Base-by-base conservation (phyloP, 2,113 vertebrate genomes). In the Tragulus kanchil region DNA sequence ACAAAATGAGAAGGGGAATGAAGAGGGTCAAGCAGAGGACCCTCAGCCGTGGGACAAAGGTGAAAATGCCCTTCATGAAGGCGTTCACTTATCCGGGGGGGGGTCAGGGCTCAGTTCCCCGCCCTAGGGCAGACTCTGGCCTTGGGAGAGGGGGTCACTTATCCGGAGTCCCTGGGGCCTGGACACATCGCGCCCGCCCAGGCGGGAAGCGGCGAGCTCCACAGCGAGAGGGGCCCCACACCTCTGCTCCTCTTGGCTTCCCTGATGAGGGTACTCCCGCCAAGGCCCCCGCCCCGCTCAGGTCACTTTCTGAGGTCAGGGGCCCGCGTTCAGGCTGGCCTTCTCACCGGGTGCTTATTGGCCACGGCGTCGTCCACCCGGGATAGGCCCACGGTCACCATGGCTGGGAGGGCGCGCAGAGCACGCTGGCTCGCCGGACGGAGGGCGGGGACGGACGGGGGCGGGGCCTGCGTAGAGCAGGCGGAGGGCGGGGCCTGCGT, bases 21-120 rank as follows among this genome's bases (percentile, higher is more conserved):
- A 16, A 13, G 16, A 36, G 58, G 58, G 58, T 8, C 19, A 21
- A 19, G 28, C 62, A 15, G 84, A 85, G 28, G 48, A 36, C 62
- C 45, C 13, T 69, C 31, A 26, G 1, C n/a, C 13, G 83, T 65
- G 45, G 83, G 28, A n/a, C 83, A 71, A 99, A 99, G 90, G 97
- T 98, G 71, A 98, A 98, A n/a, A 99, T 97, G 45, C 99, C 99
- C 98, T 99, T 99, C 99, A 99, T 93, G 98, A 99, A 99, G 69
- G 99, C 99, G 1, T 85, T 95, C n/a, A n/a, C n/a, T n/a, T n/a
- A n/a, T n/a, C n/a, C 5, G 99, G n/a, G 52, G 12, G 61, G 23
- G 16, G 19, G 36, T 36, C 36, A 28, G 7, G 58, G 71, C 58
- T 96, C 89, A 61, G 67, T 3, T 21, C 59, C 83, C 16, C 1